Evolutionary conservation across 1,140 invertebrate species (phyloP).

Genomic region (Pachyrhynchus sulphureomaculatus): DNA sequence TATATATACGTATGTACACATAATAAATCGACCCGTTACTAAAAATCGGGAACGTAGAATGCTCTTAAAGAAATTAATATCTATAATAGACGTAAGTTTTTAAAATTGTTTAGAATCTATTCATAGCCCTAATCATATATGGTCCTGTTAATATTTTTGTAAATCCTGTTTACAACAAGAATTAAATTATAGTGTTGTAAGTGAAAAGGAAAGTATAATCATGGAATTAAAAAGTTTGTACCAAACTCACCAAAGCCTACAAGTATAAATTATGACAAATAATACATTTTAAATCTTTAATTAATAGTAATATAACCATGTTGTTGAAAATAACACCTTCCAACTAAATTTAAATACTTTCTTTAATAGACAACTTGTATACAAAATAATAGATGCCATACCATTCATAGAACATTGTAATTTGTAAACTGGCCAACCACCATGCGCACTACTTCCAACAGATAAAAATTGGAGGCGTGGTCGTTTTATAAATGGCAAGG

Average conservation of each 20-base stretch:
- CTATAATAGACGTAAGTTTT: too few relatives aligned
- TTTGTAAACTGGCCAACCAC: conserved; percentile 32
- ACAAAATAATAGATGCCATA: too few relatives aligned
- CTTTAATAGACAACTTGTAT: conserved; percentile 43
- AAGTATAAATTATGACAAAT: conserved; percentile 30
- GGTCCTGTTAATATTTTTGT: too few relatives aligned
- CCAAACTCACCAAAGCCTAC: conserved; percentile 16
- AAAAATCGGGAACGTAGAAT: too few relatives aligned
- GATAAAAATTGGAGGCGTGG: conserved; percentile 39
- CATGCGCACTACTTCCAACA: conserved; percentile 33
- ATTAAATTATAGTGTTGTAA: conserved; percentile 38
- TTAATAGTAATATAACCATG: conserved; percentile 35
- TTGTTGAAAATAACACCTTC: conserved; percentile 45
- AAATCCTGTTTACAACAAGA: conserved; percentile 50
- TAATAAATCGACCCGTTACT: too few relatives aligned
- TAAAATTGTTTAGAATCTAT: too few relatives aligned
- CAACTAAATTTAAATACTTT: conserved; percentile 34
- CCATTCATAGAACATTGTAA: conserved; percentile 39
- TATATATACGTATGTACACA: too few relatives aligned
- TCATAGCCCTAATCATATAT: too few relatives aligned
- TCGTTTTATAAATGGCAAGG: conserved; percentile 45
- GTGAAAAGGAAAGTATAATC: conserved; percentile 38
- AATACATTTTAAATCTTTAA: conserved; percentile 24
- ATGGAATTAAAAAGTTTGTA: conserved; percentile 4
- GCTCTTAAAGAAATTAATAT: too few relatives aligned